Evolutionary conservation across 1,140 invertebrate genomes (phyloP), one percentile per base, ranked within the genome.

Genomic region (Zaprionus ornatus): DNA sequence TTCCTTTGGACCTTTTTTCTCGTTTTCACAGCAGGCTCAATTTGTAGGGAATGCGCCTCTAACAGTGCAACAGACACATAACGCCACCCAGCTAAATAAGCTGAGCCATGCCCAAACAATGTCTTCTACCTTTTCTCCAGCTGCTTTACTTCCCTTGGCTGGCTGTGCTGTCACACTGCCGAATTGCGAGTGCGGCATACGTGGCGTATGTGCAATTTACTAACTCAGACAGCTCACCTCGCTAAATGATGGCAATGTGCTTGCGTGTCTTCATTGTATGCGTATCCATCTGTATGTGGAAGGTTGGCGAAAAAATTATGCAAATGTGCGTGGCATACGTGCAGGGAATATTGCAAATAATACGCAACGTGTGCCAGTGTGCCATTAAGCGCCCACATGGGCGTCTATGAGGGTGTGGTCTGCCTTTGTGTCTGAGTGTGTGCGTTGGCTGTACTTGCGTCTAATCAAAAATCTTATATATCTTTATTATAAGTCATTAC

Each of bases 141-240:
- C 7, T 68, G 25, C 23, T 42, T 48, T 37, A 13, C 35, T 13
- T 48, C 45, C 48, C 35, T 60, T 66, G 52, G 23, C 35, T 56
- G 56, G 10, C 9, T 23, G 7, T 19, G 55, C 37, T 29, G 15
- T 10, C 23, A 59, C 42, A 37, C 27, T 42, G 10, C 25, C 57
- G 9, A 66, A 63, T 15, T 50, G 57, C 52, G 50, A 71, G 75
- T 63, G 79, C 61, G 45, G 48, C 84, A 73, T 80, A 87, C 79
- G 80, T 69, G 77, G 61, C 84, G 77, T 87, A 87, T 88, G 84
- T 71, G 80, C 84, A 88, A 87, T 87, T 87, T 88, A 87, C 73
- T 83, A 88, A 87, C 84, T 83, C 80, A 87, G 80, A 74, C 77
- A 83, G 80, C 69, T 74, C 66, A 70, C 77, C 74, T 80, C 74